Base-by-base conservation (phyloP, 2,888 invertebrate genomes). In the Heliconius ismenius region DNA sequence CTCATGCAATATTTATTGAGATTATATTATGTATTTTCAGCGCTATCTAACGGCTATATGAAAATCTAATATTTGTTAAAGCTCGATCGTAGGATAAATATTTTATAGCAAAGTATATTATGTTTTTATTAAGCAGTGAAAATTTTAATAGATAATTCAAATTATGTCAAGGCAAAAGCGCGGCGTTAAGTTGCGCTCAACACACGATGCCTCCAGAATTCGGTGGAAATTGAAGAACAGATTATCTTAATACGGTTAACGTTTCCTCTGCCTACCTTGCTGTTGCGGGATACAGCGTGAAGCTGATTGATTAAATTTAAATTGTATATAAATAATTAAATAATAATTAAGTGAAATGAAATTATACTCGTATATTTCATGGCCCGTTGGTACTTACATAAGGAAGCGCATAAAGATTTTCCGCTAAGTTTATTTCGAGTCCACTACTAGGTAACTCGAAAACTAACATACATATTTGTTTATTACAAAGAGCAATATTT, bases 361-460 rank as follows among this genome's bases (percentile, higher is more conserved):
- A 70, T 32, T 32, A 32, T 32, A 32, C n/a, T n/a, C n/a, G n/a
- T n/a, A n/a, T n/a, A 7, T 58, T 54, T n/a, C 28, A n/a, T 70
- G 32, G n/a, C 13, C 3, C 13, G 9, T 9, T 70, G 13, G 43
- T 62, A 43, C 7, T 1, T 32, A 32, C 21, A 64, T 26, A 24
- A 68, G 43, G 58, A 68, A 75, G 60, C 62, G 54, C 36, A 54
- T 28, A 49, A 26, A n/a, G 49, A 63, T 13, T 69, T 74, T 69
- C 69, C 54, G 64, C 28, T 36, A 72, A 78, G 24, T 65, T 65
- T 70, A 74, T 76, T 78, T 78, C 64, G 73, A 73, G 15, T n/a
- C 7, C 28, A n/a, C 36, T 65, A 79, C 77, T 75, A 62, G 28
- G 60, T 63, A 73, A 36, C n/a, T 32, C 32, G 36, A 78, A 75